phyloP scores from a whole-genome alignment of 2,888 invertebrate genomes.

The Nephrotoma flavescens region DNA sequence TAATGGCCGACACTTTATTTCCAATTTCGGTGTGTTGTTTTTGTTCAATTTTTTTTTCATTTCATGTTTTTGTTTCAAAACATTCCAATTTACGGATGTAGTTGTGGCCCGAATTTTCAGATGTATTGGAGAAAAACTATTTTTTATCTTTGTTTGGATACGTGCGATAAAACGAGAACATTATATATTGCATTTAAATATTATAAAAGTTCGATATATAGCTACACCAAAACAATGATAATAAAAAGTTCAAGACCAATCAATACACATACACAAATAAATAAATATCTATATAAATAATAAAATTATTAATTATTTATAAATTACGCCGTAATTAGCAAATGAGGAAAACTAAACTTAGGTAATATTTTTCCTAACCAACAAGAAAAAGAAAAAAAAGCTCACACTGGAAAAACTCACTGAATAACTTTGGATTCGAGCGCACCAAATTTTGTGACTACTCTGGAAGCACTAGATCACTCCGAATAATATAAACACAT shows the following conservation, averaged over 20 bases:
- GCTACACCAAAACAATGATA: neutral
- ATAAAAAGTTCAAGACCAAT: neutral
- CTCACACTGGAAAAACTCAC: neutral
- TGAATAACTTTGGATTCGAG: neutral
- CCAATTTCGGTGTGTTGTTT: neutral
- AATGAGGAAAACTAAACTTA: neutral
- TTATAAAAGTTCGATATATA: neutral
- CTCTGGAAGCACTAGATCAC: neutral
- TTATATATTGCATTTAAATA: neutral
- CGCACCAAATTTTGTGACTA: neutral
- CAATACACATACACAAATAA: neutral
- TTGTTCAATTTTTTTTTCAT: neutral
- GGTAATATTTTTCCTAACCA: neutral
- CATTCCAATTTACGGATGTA: neutral
- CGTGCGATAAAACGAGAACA: neutral
- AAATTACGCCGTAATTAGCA: neutral
- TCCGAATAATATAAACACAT: neutral
- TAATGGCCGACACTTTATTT: constrained; percentile 4
- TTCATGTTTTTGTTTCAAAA: neutral
- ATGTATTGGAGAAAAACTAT: neutral
- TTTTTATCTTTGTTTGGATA: neutral
- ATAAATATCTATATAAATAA: neutral
- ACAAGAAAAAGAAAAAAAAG: neutral
- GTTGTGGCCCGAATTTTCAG: neutral
- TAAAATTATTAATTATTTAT: neutral